Base-by-base conservation (phyloP, 2,113 vertebrate species). In the Passer domesticus region DNA sequence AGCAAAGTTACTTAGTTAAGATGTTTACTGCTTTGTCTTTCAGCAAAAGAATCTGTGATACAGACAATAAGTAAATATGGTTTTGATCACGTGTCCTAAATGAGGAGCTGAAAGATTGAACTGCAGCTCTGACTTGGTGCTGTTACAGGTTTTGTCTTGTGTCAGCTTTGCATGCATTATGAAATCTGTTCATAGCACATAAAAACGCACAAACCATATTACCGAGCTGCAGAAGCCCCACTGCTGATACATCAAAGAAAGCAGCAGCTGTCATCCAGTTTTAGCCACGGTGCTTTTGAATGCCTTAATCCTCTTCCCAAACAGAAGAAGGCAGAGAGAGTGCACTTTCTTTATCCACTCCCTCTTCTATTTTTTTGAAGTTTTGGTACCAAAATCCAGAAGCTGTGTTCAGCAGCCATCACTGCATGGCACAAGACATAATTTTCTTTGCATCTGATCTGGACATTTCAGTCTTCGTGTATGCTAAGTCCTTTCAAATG, bases 261-360 rank as follows among this genome's bases (percentile, higher is more conserved):
- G 83, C 83, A 95, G 94, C 95, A 91, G 83, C 96, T 96, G 94
- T 90, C 95, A 94, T 39, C 59, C 83, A 55, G 55, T 46, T 94
- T 94, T 94, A 92, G 74, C 67, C 67, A 39, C 0, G 4, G 37
- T 89, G 70, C 84, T 77, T 76, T n/a, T 85, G 47, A 94, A 74
- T 46, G 63, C 89, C 87, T 87, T 91, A 96, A 96, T 96, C 96
- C 78, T 87, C 63, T 92, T 96, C 74, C 50, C 77, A 94, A 95
- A 64, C 58, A 83, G 87, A 70, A 75, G 72, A 35, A 55, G 39
- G 55, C 58, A 82, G 47, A 67, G 68, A 76, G 66, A 39, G 12
- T 4, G 3, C 35, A 20, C 62, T 85, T 82, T 58, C 59, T 83
- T 90, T 88, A 50, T 55, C n/a, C 3, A 7, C 4, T 15, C 12